A percentile compares a stretch with the other conserved stretches of the same genome.
phyloP scores from a whole-genome alignment of 2,888 invertebrate genomes.

The Xiphydria camelus region DNA sequence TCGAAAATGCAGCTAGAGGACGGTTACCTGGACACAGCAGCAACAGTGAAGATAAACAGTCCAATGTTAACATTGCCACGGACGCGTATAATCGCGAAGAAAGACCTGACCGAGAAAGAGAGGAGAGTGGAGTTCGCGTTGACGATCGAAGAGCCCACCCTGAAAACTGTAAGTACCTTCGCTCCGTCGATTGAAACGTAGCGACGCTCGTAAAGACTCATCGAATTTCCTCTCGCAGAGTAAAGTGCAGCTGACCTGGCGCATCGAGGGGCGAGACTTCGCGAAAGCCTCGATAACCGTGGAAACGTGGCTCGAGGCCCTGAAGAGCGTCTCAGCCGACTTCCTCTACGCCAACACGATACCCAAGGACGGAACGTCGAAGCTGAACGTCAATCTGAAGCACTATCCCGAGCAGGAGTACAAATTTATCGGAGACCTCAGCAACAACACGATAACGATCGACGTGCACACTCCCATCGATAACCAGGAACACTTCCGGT shows the following conservation, averaged over 20 bases:
- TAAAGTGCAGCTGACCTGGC: conserved; percentile 48
- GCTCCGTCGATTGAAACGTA: not conserved
- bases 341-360: conserved; percentile 39
- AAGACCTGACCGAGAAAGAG: conserved; percentile 69
- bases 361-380: conserved; percentile 27
- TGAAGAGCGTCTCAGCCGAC: conserved; percentile 45
- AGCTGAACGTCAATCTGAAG: conserved; percentile 31
- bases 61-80: conserved; percentile 68
- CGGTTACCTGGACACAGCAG: conserved; percentile 66
- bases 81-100: conserved; percentile 68
- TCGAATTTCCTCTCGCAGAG: conserved; percentile 29
- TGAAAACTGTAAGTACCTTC: conserved; percentile 28
- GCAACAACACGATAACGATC: conserved; percentile 24
- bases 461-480: conserved; percentile 32
- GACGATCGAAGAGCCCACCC: conserved; percentile 60
- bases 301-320: conserved; percentile 51
- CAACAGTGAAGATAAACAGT: conserved; percentile 67
- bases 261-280: conserved; percentile 39
- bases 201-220: not conserved
- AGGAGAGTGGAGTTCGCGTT: conserved; percentile 68
- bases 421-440: conserved; percentile 31
- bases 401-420: conserved; percentile 33
- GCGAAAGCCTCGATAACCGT: conserved; percentile 43
- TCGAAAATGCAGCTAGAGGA: conserved; percentile 67
- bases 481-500: conserved; percentile 27